Evolutionary conservation across 2,113 vertebrate species (phyloP), one percentile per base, ranked within the genome.

Genomic region (Glaucomys volans): DNA sequence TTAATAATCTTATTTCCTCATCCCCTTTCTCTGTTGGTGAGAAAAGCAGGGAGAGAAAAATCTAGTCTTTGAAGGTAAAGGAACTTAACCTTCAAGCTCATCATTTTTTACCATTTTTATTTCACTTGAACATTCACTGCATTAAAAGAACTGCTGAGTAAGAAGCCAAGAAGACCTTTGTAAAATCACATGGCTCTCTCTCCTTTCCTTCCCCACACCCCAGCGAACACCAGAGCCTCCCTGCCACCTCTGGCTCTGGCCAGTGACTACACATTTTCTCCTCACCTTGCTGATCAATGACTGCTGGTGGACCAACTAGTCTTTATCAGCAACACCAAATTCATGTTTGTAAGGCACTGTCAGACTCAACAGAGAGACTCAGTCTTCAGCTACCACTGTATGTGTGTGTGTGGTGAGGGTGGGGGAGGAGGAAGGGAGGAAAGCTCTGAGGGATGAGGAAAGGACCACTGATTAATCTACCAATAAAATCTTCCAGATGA

Each of bases 101-200:
- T 52, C 64, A 24, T 0, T 0, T 22, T 10, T 10, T 42, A 6
- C 16, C 8, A 64, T 94, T 12, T 0, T 89, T 72, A 75, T 90
- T 97, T 96, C 52, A 52, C 42, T 93, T 54, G 24, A 26, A 52
- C 32, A 16, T 40, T 75, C n/a, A 79, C 57, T 54, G 28, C 2
- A 2, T 14, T 11, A 52, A 0, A 0, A 52, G 95, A 97, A 97
- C 40, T 28, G n/a, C 95, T 57, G 92, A 97, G 87, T 88, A 94
- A 97, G 95, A 83, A 18, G 9, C 44, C 30, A 94, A 80, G 79
- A 47, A 87, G 57, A 17, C 47, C 90, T 95, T 47, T 93, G 72
- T 81, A 84, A 32, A 59, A 42, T 74, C 14, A 3, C 37, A 20
- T 12, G 89, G 35, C 62, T 94, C 28, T 59, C 28, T 2, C 75